A percentile compares a stretch with the other conserved stretches of the same genome.
These are phyloP conservation scores for Marcusenius ussheri DNA, from an alignment of 2,113 vertebrate species.

Conservation along the genomic window DNA sequence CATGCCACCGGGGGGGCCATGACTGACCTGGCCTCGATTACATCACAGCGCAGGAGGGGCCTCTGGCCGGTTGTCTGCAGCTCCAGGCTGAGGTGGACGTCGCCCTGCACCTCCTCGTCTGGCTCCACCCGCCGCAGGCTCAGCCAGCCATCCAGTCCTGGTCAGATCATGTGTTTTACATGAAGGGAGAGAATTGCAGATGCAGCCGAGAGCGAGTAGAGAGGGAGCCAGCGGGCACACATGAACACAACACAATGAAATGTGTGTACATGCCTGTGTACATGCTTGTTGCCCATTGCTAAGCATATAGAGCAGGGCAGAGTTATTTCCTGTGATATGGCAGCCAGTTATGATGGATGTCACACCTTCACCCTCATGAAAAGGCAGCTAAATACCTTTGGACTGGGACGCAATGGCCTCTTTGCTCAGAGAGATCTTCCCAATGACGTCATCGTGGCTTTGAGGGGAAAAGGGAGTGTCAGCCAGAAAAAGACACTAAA, in stretches of 20 bases:
- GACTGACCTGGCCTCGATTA: constrained; percentile 74
- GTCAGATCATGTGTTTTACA: background rate
- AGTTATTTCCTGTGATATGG: background rate
- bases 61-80: constrained; percentile 47
- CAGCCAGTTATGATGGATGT: background rate
- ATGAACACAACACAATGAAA: background rate
- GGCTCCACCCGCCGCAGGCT: constrained; percentile 73
- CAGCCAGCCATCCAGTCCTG: constrained; percentile 80
- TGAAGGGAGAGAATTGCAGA: background rate
- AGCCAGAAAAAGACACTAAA: background rate
- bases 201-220: background rate
- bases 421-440: constrained; percentile 75
- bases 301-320: background rate
- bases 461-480: background rate
- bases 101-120: constrained; percentile 78
- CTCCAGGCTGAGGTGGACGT: constrained; percentile 69
- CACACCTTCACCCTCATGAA: background rate
- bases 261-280: background rate
- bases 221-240: background rate
- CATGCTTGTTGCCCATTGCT: background rate
- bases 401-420: constrained; percentile 67
- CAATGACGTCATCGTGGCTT: constrained; percentile 78
- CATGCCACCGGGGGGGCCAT: background rate
- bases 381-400: constrained; percentile 59
- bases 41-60: constrained; percentile 60